Conservation (phyloP, 1,140 invertebrate genomes). For the Neotoxoptera formosana region DNA sequence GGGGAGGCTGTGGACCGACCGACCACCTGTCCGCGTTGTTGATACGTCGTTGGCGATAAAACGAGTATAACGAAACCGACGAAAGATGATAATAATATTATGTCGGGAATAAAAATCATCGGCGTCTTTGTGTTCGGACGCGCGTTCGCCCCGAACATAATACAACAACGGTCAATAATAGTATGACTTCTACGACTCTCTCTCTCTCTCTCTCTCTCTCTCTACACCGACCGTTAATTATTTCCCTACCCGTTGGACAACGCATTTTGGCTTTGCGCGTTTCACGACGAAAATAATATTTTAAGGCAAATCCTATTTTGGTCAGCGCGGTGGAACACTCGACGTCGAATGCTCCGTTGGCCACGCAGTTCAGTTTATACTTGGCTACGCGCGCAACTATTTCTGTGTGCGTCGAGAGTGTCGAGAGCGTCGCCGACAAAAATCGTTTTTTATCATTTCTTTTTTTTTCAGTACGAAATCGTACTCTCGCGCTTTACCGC, state of each 20-base stretch:
- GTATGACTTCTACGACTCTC: neutral
- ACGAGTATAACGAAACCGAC: too few relatives aligned
- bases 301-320: constrained; percentile 57
- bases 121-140: neutral
- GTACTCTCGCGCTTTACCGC: too few relatives aligned
- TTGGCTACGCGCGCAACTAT: constrained; percentile 45
- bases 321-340: constrained; percentile 44
- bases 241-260: constrained; percentile 56
- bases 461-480: neutral
- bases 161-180: constrained; percentile 36
- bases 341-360: constrained; percentile 26
- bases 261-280: constrained; percentile 53
- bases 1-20: too few relatives aligned
- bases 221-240: constrained; percentile 13
- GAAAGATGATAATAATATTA: neutral
- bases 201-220: too few relatives aligned
- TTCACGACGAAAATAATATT: constrained; percentile 57
- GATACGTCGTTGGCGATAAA: neutral
- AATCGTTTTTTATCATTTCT: neutral
- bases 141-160: neutral
- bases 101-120: neutral
- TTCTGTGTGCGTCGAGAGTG: neutral
- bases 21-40: neutral
- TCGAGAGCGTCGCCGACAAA: constrained; percentile 16
- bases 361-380: constrained; percentile 51